Percentiles rank a stretch among this genome's conserved stretches.
Conservation (phyloP, 2,113 vertebrate genomes). For the Eubucco bourcierii region DNA sequence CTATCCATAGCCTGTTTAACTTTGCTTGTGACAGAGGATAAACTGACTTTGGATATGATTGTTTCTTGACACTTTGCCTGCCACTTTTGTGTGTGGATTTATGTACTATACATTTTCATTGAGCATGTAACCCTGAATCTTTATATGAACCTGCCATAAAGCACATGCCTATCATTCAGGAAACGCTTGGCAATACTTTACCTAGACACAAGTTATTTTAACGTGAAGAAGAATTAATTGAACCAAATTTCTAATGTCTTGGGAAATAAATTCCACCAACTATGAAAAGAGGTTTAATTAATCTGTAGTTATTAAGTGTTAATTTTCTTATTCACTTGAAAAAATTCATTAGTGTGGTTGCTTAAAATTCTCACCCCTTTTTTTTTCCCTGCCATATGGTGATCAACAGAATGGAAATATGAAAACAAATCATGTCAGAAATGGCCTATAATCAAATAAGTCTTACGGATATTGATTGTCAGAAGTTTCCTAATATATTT, state of each 20-base stretch:
- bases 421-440: background rate
- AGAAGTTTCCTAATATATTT: background rate
- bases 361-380: background rate
- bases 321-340: conserved; percentile 28
- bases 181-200: conserved; percentile 43
- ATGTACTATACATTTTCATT: conserved; percentile 59
- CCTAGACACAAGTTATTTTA: conserved; percentile 25
- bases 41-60: conserved; percentile 61
- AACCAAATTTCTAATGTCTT: background rate
- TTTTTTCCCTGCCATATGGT: background rate
- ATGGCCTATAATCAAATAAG: background rate
- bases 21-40: conserved; percentile 36
- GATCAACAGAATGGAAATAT: background rate
- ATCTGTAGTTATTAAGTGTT: background rate
- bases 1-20: conserved; percentile 26
- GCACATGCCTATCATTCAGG: conserved; percentile 44
- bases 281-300: conserved; percentile 10
- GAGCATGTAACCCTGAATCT: conserved; percentile 67
- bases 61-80: conserved; percentile 61
- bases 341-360: background rate
- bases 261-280: conserved; percentile 16
- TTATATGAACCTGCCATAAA: conserved; percentile 35
- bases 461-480: conserved; percentile 13
- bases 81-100: conserved; percentile 46
- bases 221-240: conserved; percentile 29